Evolutionary conservation across 2,113 vertebrate genomes (phyloP).

Genomic region (Chlorocebus sabaeus): DNA sequence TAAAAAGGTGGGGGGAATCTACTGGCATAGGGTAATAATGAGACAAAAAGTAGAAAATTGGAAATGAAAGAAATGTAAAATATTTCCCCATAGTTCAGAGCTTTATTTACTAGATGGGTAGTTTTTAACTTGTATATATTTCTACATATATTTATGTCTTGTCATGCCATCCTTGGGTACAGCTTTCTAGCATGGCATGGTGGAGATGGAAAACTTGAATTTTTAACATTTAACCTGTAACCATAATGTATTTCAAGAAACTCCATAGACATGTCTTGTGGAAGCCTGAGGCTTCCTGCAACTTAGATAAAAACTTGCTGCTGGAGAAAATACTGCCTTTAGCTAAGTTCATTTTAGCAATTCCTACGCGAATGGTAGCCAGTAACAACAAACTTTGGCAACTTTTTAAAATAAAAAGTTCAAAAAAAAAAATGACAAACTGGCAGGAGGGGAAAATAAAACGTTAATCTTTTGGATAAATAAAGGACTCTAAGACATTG

Average conservation of each 20-base stretch:
- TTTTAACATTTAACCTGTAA: slow-evolving; percentile 29
- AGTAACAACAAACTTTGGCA: slow-evolving; percentile 36
- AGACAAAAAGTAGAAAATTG: not conserved
- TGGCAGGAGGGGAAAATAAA: not conserved
- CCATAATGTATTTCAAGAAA: slow-evolving; percentile 31
- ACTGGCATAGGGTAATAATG: not conserved
- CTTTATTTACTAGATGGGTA: not conserved
- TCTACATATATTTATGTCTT: not conserved
- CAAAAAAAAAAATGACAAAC: not conserved
- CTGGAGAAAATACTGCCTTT: slow-evolving; percentile 20
- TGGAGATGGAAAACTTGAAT: not conserved
- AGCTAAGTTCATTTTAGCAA: slow-evolving; percentile 38
- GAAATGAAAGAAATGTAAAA: not conserved
- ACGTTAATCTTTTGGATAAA: not conserved
- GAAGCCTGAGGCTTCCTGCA: slow-evolving; percentile 44
- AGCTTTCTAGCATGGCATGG: not conserved
- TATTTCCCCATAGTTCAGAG: not conserved
- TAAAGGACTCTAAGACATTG: not conserved
- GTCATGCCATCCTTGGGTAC: not conserved
- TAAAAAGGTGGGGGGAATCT: not conserved
- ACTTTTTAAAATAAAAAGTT: slow-evolving; percentile 48
- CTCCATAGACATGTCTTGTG: not conserved
- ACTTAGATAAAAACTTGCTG: slow-evolving; percentile 49
- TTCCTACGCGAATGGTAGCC: not conserved
- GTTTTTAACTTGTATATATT: not conserved